These are phyloP conservation scores for Heliocidaris tuberculata DNA, from an alignment of 35 echinoderm and acorn worm species.

Conservation along the genomic window DNA sequence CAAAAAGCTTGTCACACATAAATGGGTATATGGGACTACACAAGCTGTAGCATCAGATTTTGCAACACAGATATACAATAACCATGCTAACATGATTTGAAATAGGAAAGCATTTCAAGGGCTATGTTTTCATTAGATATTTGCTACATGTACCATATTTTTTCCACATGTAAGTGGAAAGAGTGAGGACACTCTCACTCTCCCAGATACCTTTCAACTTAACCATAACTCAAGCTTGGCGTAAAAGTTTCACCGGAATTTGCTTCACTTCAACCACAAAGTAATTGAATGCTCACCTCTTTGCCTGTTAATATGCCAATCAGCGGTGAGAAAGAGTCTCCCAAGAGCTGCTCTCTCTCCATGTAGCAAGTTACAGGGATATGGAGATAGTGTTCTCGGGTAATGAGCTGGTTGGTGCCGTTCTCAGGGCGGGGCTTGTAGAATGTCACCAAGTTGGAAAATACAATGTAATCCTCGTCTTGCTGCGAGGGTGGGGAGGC, in stretches of 20 bases:
- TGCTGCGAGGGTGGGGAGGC: background rate
- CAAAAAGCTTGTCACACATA: background rate
- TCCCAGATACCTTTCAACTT: no score
- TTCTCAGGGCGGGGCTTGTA: background rate
- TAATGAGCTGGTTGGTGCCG: conserved; percentile 10
- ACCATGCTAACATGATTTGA: no score
- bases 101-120: no score
- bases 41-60: no score
- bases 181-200: no score
- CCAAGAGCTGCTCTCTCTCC: background rate
- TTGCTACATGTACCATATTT: no score
- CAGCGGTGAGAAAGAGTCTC: background rate
- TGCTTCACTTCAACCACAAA: background rate
- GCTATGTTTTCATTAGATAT: no score
- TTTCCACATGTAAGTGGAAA: no score
- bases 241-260: background rate
- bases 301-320: no score
- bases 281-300: background rate
- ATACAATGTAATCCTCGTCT: background rate
- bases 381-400: background rate
- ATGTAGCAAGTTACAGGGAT: background rate
- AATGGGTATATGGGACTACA: no score
- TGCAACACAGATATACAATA: no score
- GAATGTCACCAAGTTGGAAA: conserved; percentile 1
- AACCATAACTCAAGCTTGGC: no score